Percentiles rank a stretch among this genome's conserved stretches.
phyloP scores from a whole-genome alignment of 2,888 invertebrate genomes.

The Pomacea canaliculata region DNA sequence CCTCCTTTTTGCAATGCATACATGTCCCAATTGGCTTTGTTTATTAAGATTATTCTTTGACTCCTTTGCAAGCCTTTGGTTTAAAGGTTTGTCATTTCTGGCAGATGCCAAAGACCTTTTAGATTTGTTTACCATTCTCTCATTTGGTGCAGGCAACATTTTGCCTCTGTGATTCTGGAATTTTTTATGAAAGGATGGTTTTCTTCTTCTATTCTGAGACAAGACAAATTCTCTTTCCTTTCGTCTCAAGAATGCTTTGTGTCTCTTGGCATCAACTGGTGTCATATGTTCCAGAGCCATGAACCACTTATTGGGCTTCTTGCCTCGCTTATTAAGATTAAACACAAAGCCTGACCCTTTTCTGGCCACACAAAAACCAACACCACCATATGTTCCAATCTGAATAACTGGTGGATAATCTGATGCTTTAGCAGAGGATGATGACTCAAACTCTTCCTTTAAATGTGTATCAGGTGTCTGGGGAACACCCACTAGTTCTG shows the following conservation, averaged over 20 bases:
- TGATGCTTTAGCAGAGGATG: neutral
- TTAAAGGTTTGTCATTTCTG: too few species aligned
- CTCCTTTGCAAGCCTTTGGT: too few species aligned
- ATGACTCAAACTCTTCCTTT: neutral
- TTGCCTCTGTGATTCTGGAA: too few species aligned
- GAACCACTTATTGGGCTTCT: conserved; percentile 55
- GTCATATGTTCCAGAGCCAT: conserved; percentile 51
- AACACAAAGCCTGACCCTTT: conserved; percentile 46
- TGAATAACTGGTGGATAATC: conserved; percentile 8
- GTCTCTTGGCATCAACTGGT: conserved; percentile 40
- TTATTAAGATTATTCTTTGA: too few species aligned
- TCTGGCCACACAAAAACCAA: conserved; percentile 51
- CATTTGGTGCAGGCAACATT: too few species aligned
- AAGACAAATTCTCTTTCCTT: conserved; percentile 23
- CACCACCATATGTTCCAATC: conserved; percentile 41
- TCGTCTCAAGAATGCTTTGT: conserved; percentile 41
- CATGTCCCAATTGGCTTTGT: too few species aligned
- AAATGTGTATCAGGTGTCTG: neutral
- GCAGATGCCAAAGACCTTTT: too few species aligned
- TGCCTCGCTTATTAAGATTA: conserved; percentile 54
- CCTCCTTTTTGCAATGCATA: too few species aligned
- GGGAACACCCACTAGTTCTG: neutral
- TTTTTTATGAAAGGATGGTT: too few species aligned
- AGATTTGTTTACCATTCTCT: too few species aligned
- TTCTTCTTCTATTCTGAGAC: too few species aligned